A percentile compares a stretch with the other conserved stretches of the same genome.
These are phyloP conservation scores for Oryzias celebensis DNA, from an alignment of 2,113 vertebrate genomes.

Conservation along the genomic window DNA sequence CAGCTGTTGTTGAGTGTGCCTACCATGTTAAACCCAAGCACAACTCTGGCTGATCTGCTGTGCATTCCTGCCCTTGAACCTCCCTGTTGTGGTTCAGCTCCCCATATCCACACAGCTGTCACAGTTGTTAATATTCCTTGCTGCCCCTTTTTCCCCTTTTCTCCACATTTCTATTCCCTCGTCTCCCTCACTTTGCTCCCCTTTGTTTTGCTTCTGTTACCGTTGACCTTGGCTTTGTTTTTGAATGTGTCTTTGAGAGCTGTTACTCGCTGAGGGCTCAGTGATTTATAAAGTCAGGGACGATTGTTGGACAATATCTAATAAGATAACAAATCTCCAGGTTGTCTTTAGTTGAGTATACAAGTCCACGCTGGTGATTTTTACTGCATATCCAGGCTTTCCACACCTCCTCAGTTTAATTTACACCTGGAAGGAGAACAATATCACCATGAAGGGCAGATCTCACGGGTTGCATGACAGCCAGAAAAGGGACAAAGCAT, in stretches of 20 bases:
- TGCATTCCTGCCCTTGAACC: constrained; percentile 68
- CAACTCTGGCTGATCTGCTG: constrained; percentile 64
- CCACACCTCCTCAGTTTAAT: constrained; percentile 6
- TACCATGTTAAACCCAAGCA: constrained; percentile 41
- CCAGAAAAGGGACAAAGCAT: not conserved
- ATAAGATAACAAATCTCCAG: constrained; percentile 9
- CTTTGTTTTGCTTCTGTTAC: constrained; percentile 26
- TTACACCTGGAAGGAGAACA: constrained; percentile 6
- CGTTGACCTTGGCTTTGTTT: constrained; percentile 45
- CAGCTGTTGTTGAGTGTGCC: constrained; percentile 64
- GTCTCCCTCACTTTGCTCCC: constrained; percentile 21
- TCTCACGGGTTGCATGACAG: not conserved
- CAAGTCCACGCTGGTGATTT: constrained; percentile 3
- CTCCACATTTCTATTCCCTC: constrained; percentile 24
- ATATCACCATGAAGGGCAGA: constrained; percentile 4
- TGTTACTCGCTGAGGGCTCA: not conserved
- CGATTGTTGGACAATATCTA: constrained; percentile 6
- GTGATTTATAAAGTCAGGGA: not conserved
- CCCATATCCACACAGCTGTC: constrained; percentile 68
- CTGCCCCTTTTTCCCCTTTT: constrained; percentile 16
- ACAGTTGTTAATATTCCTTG: constrained; percentile 61
- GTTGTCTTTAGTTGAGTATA: constrained; percentile 1
- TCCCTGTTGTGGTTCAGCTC: constrained; percentile 59
- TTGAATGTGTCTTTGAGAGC: constrained; percentile 6
- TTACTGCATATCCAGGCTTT: constrained; percentile 4